Conservation (phyloP, 2,113 vertebrate genomes). For the Synchiropus splendidus region DNA sequence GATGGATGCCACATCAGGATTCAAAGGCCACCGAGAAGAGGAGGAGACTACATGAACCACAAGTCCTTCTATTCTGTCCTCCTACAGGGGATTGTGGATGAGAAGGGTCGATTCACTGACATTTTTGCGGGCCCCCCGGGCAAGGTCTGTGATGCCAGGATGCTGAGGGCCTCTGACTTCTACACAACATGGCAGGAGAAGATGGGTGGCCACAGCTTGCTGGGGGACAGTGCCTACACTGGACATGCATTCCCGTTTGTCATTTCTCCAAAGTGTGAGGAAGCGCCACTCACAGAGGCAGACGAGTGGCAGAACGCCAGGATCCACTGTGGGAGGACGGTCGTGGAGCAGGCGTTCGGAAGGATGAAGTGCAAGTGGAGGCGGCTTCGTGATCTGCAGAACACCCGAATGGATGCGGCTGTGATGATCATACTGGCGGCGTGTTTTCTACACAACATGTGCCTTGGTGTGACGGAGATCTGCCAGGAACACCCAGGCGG, state of each 20-base stretch:
- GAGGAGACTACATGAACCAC: too few species aligned
- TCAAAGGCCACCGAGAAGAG: too few species aligned
- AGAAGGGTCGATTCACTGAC: background rate
- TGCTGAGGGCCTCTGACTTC: conserved; percentile 2
- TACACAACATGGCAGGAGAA: conserved; percentile 3
- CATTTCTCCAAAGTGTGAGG: background rate
- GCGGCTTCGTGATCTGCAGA: background rate
- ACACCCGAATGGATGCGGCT: background rate
- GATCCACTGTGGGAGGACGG: background rate
- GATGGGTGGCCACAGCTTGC: background rate
- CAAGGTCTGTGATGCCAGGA: conserved; percentile 2
- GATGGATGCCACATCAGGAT: too few species aligned
- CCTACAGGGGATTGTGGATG: conserved; percentile 1
- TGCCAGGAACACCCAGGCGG: too few species aligned
- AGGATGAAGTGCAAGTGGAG: conserved; percentile 4
- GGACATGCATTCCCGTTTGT: conserved; percentile 1
- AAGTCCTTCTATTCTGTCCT: too few species aligned
- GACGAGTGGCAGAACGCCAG: background rate
- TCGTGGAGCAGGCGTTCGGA: background rate
- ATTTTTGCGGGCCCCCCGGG: conserved; percentile 3
- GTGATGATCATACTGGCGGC: background rate
- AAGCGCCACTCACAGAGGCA: background rate
- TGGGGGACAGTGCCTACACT: background rate
- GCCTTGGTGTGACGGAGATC: too few species aligned
- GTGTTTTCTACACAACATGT: too few species aligned